Conservation (phyloP, 2,113 vertebrate genomes). For the Varanus salvator region DNA sequence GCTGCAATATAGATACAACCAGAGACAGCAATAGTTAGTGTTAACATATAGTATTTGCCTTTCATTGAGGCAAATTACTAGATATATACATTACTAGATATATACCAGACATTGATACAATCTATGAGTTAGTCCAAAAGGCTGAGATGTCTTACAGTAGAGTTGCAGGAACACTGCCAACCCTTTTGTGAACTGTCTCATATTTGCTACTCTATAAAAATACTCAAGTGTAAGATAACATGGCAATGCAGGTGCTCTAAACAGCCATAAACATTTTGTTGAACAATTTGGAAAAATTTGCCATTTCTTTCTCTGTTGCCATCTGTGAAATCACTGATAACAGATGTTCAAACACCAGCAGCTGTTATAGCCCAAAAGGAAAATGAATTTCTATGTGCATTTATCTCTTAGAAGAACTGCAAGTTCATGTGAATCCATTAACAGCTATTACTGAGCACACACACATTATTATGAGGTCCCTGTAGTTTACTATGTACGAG, state of each 20-base stretch:
- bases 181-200: background rate
- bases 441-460: background rate
- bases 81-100: background rate
- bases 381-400: background rate
- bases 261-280: background rate
- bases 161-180: background rate
- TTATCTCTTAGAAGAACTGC: background rate
- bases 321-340: background rate
- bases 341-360: background rate
- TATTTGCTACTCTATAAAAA: background rate
- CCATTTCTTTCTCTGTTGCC: background rate
- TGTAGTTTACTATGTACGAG: background rate
- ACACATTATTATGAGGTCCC: background rate
- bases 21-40: background rate
- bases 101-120: background rate
- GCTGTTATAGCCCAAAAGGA: background rate
- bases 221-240: background rate
- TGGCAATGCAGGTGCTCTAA: background rate
- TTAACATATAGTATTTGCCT: background rate
- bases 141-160: background rate
- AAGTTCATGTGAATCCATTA: background rate
- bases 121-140: background rate
- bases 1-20: conserved; percentile 68
- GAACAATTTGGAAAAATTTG: conserved; percentile 10
- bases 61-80: background rate